Evolutionary conservation across 2,113 vertebrate genomes (phyloP).

Genomic region (Brachyhypopomus occidentalis): DNA sequence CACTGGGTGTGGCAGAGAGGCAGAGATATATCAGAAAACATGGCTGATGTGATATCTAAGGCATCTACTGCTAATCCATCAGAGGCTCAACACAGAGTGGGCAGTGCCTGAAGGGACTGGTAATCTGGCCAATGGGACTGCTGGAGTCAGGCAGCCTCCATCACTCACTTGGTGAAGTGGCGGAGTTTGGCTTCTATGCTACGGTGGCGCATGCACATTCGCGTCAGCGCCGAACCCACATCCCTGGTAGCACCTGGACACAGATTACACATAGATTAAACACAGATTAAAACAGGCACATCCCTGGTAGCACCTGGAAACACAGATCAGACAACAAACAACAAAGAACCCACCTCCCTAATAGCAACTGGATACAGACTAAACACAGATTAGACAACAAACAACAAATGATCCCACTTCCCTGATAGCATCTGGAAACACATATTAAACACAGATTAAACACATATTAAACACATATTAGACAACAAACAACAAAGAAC

Average conservation of each 20-base stretch:
- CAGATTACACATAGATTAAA: neutral
- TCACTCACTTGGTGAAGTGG: constrained; percentile 92
- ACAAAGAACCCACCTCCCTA: neutral
- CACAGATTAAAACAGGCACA: constrained; percentile 59
- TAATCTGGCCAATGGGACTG: constrained; percentile 48
- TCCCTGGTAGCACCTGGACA: constrained; percentile 91
- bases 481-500: too few species aligned
- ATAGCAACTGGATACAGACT: too few species aligned
- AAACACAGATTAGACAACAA: too few species aligned
- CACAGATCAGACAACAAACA: constrained; percentile 5
- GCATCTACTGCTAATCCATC: too few species aligned
- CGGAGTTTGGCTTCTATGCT: constrained; percentile 97
- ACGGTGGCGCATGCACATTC: constrained; percentile 98
- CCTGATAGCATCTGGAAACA: too few species aligned
- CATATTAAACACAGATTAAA: too few species aligned
- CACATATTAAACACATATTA: too few species aligned
- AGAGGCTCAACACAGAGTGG: neutral
- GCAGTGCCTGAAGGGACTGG: constrained; percentile 46
- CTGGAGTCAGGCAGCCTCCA: constrained; percentile 31
- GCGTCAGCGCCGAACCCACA: constrained; percentile 93
- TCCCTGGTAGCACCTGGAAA: constrained; percentile 91
- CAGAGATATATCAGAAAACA: constrained; percentile 18
- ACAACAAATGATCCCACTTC: too few species aligned
- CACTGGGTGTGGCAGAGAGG: constrained; percentile 68
- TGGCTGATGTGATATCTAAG: neutral